Evolutionary conservation across 1,140 invertebrate genomes (phyloP).

Genomic region (Callitettix versicolor): DNA sequence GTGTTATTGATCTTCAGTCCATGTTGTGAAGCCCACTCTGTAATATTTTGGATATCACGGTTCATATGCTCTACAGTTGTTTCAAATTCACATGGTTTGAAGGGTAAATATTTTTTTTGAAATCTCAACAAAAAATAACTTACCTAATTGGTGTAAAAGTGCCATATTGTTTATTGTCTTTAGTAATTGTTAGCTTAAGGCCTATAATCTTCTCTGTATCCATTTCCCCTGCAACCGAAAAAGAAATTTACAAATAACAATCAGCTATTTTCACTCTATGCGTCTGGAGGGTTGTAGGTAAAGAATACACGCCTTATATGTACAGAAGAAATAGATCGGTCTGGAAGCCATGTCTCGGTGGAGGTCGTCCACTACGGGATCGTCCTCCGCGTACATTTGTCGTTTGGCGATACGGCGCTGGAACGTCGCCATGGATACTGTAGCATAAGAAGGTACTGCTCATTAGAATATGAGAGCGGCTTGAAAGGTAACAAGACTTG

Average conservation of each 20-base stretch:
- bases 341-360: constrained; percentile 59
- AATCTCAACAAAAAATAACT: not conserved
- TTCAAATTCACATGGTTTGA: too few relatives aligned
- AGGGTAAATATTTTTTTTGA: too few relatives aligned
- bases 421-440: too few relatives aligned
- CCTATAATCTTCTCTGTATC: not conserved
- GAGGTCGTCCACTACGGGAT: constrained; percentile 59
- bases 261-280: not conserved
- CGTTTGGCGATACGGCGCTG: constrained; percentile 77
- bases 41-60: too few relatives aligned
- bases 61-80: too few relatives aligned
- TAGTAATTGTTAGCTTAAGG: not conserved
- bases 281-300: constrained; percentile 14
- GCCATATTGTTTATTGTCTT: not conserved
- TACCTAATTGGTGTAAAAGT: not conserved
- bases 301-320: constrained; percentile 32
- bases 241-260: not conserved
- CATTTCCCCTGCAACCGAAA: not conserved
- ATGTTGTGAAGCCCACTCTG: too few relatives aligned
- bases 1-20: too few relatives aligned
- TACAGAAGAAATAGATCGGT: constrained; percentile 68
- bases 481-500: constrained; percentile 8
- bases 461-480: constrained; percentile 40
- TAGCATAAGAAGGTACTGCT: constrained; percentile 60
- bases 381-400: constrained; percentile 68